Evolutionary conservation across 2,888 invertebrate species (phyloP).

Genomic region (Prosapia bicincta): DNA sequence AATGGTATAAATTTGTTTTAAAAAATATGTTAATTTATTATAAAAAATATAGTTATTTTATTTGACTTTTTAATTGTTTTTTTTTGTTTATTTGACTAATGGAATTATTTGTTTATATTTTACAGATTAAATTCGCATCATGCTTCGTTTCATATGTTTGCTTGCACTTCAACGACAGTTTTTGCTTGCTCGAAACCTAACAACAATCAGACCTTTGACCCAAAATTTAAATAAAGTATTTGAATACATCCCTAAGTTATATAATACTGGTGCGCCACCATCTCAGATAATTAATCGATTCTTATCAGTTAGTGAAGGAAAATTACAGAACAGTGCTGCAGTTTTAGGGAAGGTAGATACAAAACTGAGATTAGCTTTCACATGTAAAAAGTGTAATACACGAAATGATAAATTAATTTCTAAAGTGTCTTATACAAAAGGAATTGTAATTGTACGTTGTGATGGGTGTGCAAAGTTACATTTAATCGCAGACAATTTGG

Average conservation of each 20-base stretch:
- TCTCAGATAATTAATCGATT: neutral
- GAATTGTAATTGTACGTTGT: conserved; percentile 90
- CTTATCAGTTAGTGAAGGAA: neutral
- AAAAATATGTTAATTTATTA: no score
- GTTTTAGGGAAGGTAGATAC: conserved; percentile 47
- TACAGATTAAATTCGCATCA: neutral
- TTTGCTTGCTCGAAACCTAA: neutral
- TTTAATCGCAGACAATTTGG: conserved; percentile 92
- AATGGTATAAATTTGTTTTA: no score
- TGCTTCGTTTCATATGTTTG: neutral
- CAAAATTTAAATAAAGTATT: neutral
- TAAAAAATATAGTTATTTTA: no score
- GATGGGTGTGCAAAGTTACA: conserved; percentile 85
- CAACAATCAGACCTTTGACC: neutral
- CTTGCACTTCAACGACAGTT: neutral
- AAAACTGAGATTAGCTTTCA: conserved; percentile 72
- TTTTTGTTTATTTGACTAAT: no score
- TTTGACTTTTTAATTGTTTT: no score
- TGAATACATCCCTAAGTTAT: neutral
- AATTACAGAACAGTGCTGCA: neutral
- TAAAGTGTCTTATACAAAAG: conserved; percentile 78
- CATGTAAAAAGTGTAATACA: conserved; percentile 83
- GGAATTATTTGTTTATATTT: neutral
- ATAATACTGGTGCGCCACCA: neutral
- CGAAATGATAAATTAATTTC: conserved; percentile 78